phyloP scores from a whole-genome alignment of 2,113 vertebrate species.

The Carassius carassius region DNA sequence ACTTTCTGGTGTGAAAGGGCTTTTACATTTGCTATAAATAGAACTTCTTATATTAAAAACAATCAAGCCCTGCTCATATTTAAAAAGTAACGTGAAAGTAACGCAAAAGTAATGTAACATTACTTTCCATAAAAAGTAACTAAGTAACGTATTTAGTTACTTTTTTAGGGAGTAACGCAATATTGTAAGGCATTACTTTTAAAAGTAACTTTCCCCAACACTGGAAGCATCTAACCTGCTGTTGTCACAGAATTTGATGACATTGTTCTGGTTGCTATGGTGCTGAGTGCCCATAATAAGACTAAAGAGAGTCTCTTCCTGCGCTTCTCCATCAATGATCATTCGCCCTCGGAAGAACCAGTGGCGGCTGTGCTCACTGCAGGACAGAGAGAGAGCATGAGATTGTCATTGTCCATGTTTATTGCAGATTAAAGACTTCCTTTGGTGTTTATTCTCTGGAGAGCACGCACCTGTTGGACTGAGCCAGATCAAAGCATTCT shows the following conservation, averaged over 20 bases:
- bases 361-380: slow-evolving; percentile 92
- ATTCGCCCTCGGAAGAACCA: slow-evolving; percentile 92
- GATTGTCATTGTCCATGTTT: background rate
- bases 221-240: slow-evolving; percentile 83
- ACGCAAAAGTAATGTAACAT: no score
- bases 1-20: no score
- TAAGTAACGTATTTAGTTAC: no score
- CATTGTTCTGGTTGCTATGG: slow-evolving; percentile 86
- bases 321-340: slow-evolving; percentile 78
- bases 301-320: slow-evolving; percentile 81
- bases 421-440: background rate
- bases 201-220: no score
- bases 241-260: slow-evolving; percentile 94
- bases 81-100: no score
- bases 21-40: no score
- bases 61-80: no score
- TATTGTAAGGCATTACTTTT: no score
- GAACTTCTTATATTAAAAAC: no score
- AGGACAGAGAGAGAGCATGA: background rate
- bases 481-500: slow-evolving; percentile 90
- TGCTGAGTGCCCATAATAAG: slow-evolving; percentile 88
- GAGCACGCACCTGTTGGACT: slow-evolving; percentile 85
- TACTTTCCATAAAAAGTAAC: no score
- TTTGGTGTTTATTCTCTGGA: background rate
- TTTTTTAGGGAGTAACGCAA: no score